Base-by-base conservation (phyloP, 2,888 invertebrate genomes). In the Athalia cordata region DNA sequence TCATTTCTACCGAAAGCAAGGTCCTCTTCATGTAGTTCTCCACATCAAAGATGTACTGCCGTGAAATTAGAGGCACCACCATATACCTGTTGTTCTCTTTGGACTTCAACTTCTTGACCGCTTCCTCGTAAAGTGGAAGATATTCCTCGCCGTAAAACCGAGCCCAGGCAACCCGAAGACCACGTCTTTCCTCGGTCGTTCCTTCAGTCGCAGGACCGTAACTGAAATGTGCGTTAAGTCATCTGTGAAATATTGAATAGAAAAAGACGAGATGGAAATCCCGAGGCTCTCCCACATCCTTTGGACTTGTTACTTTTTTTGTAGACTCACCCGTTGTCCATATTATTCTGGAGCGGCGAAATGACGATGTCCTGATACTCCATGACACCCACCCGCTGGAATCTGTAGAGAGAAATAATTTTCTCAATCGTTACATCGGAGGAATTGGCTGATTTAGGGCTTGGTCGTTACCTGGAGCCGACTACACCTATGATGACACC, bases 301-400 rank as follows among this genome's bases (percentile, higher is more conserved):
- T 15, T 45, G 13, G 47, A 65, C 52, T 6, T 9, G 43, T 9
- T 8, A 49, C 11, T 6, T 50, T 9, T 15, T 3, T 3, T 47
- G 61, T 55, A 11, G n/a, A 52, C 84, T 83, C 91, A 92, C 57
- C 92, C 92, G 70, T 92, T 91, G n/a, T 91, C 91, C 0, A 87
- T 83, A 52, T 90, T 90, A 81, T 93, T 93, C 86, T 93, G 93
- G 11, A 90, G 84, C 43, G 91, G 91, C 0, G 92, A 92, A n/a
- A 93, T 89, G 0, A 94, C 83, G 7, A 93, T 91, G 66, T 94
- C 94, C 81, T 94, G 93, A 84, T 91, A 93, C 78, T 94, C 94
- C 94, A 94, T 93, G 0, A 92, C 90, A 29, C 89, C 87, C 3
- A 87, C 84, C 15, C 92, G 92, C 81, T 92, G 89, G 81, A 94